Evolutionary conservation across 2,888 invertebrate species (phyloP).

Genomic region (Iselma pallidipennis): DNA sequence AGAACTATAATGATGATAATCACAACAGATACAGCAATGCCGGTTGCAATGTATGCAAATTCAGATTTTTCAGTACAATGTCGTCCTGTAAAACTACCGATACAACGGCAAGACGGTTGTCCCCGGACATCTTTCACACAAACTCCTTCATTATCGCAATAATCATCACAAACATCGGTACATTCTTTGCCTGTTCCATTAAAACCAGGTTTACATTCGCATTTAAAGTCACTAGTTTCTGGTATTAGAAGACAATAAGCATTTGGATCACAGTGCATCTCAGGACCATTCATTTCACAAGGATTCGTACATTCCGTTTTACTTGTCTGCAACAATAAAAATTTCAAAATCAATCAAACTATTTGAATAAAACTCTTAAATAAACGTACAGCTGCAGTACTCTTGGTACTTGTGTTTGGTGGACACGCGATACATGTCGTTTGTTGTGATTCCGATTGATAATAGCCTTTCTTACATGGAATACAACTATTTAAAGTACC

Average conservation of each 20-base stretch:
- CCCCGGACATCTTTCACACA: constrained; percentile 84
- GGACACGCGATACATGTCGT: constrained; percentile 86
- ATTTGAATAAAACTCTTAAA: background rate
- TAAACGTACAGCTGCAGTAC: constrained; percentile 74
- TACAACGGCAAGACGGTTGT: constrained; percentile 85
- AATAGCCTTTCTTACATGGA: constrained; percentile 86
- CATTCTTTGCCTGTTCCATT: constrained; percentile 85
- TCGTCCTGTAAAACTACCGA: constrained; percentile 89
- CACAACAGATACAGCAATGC: constrained; percentile 92
- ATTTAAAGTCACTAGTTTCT: constrained; percentile 84
- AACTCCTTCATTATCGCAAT: constrained; percentile 87
- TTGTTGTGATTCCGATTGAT: constrained; percentile 88
- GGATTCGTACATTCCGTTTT: constrained; percentile 88
- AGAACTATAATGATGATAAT: constrained; percentile 90
- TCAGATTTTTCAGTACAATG: constrained; percentile 91
- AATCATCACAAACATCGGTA: constrained; percentile 80
- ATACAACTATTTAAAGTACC: constrained; percentile 84
- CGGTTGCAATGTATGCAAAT: constrained; percentile 93
- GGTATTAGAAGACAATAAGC: constrained; percentile 84
- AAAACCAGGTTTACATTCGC: constrained; percentile 92
- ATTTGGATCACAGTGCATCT: constrained; percentile 85
- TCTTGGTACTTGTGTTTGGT: constrained; percentile 86
- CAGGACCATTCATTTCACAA: constrained; percentile 80
- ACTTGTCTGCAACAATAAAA: constrained; percentile 62
- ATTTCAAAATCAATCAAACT: background rate